Percentiles rank a stretch among this genome's conserved stretches.
Conservation (phyloP, 2,113 vertebrate genomes). For the Pygoscelis adeliae region DNA sequence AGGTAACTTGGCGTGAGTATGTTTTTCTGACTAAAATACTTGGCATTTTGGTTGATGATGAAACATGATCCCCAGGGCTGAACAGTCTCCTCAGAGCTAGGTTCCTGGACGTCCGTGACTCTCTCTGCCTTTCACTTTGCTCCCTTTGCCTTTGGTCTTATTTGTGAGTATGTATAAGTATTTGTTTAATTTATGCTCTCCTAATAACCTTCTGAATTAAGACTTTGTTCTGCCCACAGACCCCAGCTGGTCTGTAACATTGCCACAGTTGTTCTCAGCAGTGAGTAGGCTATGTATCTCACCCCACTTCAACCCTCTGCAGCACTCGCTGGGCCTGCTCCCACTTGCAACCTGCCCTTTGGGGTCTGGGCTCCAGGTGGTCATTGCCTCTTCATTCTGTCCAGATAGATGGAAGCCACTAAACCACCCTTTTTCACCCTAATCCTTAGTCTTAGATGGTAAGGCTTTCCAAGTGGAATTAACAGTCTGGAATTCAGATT, state of each 20-base stretch:
- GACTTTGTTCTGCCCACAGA: neutral
- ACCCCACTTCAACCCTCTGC: neutral
- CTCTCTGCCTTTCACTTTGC: neutral
- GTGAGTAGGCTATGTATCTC: neutral
- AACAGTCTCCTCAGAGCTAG: neutral
- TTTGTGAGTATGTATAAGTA: neutral
- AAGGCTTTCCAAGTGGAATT: neutral
- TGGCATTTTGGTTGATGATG: neutral
- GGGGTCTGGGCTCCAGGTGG: neutral
- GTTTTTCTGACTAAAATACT: conserved; percentile 25
- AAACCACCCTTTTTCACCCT: neutral
- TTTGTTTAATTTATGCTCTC: neutral
- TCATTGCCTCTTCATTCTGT: neutral
- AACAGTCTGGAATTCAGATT: neutral
- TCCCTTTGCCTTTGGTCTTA: neutral
- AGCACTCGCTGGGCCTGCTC: neutral
- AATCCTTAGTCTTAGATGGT: neutral
- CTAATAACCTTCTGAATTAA: neutral
- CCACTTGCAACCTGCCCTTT: neutral
- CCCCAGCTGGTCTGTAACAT: neutral
- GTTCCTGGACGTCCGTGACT: neutral
- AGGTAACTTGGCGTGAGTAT: neutral
- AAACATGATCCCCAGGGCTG: neutral
- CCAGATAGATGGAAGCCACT: neutral
- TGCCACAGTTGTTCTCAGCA: neutral